Base-by-base conservation (phyloP, 1,140 invertebrate species). In the Bombus huntii region DNA sequence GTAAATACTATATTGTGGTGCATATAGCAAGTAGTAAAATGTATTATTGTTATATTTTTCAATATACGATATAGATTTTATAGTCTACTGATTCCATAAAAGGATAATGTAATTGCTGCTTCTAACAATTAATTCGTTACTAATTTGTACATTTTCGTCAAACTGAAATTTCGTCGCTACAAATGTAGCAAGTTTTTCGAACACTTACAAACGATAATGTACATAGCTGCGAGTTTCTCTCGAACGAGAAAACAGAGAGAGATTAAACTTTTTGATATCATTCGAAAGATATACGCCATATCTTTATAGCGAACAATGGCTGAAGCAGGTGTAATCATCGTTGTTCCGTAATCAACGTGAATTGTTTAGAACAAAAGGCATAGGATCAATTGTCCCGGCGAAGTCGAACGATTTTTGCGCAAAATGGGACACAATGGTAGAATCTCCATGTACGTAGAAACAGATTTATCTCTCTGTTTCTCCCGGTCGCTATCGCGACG, bases 361-460 rank as follows among this genome's bases (percentile, higher is more conserved):
- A 65, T 53, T 76, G 74, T 42, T 42, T 71, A 22, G 53, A 22
- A 79, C 53, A 71, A 71, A 59, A 44, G 44, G 9, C 25, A 0
- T n/a, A 62, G 73, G 39, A 47, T 68, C 59, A 53, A 65, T 53
- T 57, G 42, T 31, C 31, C 44, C 65, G 34, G 70, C 37, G 39
- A 47, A 75, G 66, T 66, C 62, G 73, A 59, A 57, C 65, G 66
- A 70, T 77, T 70, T 47, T 70, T 57, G 8, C 13, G 28, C 37
- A 22, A 53, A 57, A 9, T 39, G 28, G 62, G 22, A 57, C 59
- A 74, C 34, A 39, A 57, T n/a, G 57, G 65, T 13, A 62, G 66
- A 84, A 78, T 70, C 68, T 44, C 74, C 68, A 44, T 28, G 73
- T 42, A 70, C 37, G 37, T 34, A 3, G 65, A 70, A 78, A 70